These are phyloP conservation scores for Caenorhabditis panamensis DNA, from an alignment of 2,888 invertebrate species.

Conservation along the genomic window DNA sequence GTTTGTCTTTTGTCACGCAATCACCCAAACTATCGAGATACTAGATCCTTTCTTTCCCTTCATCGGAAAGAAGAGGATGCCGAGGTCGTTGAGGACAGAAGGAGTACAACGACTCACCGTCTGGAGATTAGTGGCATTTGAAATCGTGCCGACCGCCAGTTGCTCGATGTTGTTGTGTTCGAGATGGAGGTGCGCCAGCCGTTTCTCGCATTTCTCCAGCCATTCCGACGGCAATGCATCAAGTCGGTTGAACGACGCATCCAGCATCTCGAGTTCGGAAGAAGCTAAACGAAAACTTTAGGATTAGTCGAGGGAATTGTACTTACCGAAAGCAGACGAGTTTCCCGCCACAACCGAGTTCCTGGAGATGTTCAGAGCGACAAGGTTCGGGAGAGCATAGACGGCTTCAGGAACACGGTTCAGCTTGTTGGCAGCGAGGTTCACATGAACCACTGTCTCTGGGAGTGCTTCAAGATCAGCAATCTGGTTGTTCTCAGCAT, in stretches of 20 bases:
- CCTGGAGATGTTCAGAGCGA: constrained; percentile 73
- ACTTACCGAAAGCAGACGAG: constrained; percentile 56
- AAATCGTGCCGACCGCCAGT: constrained; percentile 57
- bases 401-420: constrained; percentile 69
- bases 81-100: not conserved
- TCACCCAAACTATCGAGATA: constrained; percentile 12
- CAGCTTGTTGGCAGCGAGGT: constrained; percentile 72
- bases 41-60: not conserved
- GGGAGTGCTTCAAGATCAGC: constrained; percentile 34
- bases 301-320: not conserved
- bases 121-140: constrained; percentile 73
- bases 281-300: constrained; percentile 48
- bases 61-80: not conserved
- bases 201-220: constrained; percentile 47
- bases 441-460: constrained; percentile 72
- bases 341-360: constrained; percentile 67
- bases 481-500: constrained; percentile 63
- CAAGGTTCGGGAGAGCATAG: constrained; percentile 65
- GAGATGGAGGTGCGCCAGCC: constrained; percentile 63
- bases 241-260: constrained; percentile 57
- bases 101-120: constrained; percentile 68
- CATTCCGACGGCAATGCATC: constrained; percentile 55
- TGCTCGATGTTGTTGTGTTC: constrained; percentile 66
- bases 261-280: constrained; percentile 61
- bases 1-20: constrained; percentile 37